Conservation (phyloP, 1,140 invertebrate species). For the Glossosoma conforme region DNA sequence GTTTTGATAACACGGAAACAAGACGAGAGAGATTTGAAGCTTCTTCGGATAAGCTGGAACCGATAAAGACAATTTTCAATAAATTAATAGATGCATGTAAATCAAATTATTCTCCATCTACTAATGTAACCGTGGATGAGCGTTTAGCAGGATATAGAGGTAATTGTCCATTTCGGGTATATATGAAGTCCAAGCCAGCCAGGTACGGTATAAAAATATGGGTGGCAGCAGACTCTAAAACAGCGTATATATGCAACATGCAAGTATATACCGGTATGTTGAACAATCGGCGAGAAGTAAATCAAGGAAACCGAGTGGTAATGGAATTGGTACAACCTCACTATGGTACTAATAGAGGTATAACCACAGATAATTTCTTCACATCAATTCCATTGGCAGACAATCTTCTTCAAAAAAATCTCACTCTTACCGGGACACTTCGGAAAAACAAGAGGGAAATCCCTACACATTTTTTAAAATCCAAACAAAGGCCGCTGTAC, state of each 20-base stretch:
- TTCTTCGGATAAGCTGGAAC: conserved; percentile 5
- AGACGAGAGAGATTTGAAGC: conserved; percentile 7
- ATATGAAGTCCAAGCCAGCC: not conserved
- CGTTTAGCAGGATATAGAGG: conserved; percentile 1
- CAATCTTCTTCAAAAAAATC: too few relatives aligned
- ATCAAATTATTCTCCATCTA: conserved; percentile 4
- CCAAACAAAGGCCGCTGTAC: too few relatives aligned
- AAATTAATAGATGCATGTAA: conserved; percentile 7
- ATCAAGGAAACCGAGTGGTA: conserved; percentile 2
- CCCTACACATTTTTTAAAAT: too few relatives aligned
- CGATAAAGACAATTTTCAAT: not conserved
- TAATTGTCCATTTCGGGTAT: conserved; percentile 4
- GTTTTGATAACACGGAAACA: conserved; percentile 8
- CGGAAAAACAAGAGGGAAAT: too few relatives aligned
- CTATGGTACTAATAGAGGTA: not conserved
- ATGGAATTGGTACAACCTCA: conserved; percentile 1
- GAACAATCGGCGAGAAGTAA: not conserved
- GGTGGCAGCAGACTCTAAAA: not conserved
- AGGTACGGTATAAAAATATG: conserved; percentile 5
- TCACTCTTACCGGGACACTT: too few relatives aligned
- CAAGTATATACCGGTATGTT: conserved; percentile 1
- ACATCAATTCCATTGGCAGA: too few relatives aligned
- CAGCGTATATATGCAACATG: conserved; percentile 3
- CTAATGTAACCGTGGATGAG: conserved; percentile 1
- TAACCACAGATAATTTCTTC: conserved; percentile 5